Evolutionary conservation across 1,140 invertebrate species (phyloP), one percentile per base, ranked within the genome.

Genomic region (Cheumatopsyche charites): DNA sequence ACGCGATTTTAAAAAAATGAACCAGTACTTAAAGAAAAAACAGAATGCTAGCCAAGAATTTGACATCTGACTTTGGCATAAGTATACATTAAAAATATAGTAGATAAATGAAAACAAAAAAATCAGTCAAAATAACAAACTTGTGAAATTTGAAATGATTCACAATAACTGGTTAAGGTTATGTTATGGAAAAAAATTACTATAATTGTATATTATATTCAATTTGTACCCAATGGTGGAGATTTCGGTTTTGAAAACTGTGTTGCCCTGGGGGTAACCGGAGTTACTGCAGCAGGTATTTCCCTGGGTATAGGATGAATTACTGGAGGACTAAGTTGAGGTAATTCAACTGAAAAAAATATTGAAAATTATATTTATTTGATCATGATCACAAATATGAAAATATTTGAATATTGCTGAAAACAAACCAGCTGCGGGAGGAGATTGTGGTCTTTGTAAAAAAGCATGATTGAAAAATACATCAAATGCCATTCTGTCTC

Each of bases 401-500:
- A 43, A 43, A n/a, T n/a, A n/a, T n/a, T n/a, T n/a, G n/a, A n/a
- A n/a, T n/a, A n/a, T n/a, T n/a, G n/a, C n/a, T n/a, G n/a, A 19
- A 26, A 55, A 55, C 13, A 23, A 67, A 77, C 76, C 76, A 36
- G 68, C 78, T 62, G 79, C 76, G 26, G 78, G 83, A 0, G 84
- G 81, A 12, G 81, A 84, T 72, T 87, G 83, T 9, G 88, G 87
- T 66, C 91, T 88, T 79, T 92, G 90, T 67, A 98, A 85, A 82
- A 98, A 98, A 45, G 91, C 86, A 84, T 98, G 96, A 80, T 89
- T 91, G 85, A 98, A 98, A 85, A 98, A 98, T 69, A 90, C 89
- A 77, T 98, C 95, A 84, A 99, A 99, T 67, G 94, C 91, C 87
- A 99, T 97, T 70, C 98, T 87, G 80, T 99, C 97, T 78, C 90